Conservation (phyloP, 2,888 invertebrate species). For the Congeria kusceri region DNA sequence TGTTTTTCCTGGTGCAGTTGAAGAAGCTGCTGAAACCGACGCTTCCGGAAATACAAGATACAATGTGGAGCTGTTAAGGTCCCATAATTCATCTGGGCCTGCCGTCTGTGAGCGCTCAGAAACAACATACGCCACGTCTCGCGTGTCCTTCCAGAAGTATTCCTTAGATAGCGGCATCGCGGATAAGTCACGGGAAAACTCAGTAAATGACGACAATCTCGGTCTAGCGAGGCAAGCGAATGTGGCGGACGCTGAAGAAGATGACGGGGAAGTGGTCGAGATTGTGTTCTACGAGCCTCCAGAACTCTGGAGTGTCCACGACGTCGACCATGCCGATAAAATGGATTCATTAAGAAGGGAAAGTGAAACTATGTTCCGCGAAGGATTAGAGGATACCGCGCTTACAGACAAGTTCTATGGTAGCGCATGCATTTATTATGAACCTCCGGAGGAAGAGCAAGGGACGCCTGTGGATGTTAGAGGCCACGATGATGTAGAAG, state of each 20-base stretch:
- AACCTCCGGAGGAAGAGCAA: conserved; percentile 3
- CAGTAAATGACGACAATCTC: not conserved
- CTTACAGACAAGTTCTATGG: not conserved
- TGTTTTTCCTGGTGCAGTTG: not conserved
- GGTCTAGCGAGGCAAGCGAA: not conserved
- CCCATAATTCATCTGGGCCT: not conserved
- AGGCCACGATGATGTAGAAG: too few relatives aligned
- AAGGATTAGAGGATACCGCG: too few relatives aligned
- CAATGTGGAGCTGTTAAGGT: too few relatives aligned
- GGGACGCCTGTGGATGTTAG: too few relatives aligned
- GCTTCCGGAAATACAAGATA: too few relatives aligned
- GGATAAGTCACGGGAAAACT: not conserved
- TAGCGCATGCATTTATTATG: not conserved
- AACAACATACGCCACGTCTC: conserved; percentile 24
- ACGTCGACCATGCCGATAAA: conserved; percentile 10
- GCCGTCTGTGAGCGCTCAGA: conserved; percentile 29
- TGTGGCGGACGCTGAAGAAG: not conserved
- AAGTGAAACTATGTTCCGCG: too few relatives aligned
- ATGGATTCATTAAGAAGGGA: too few relatives aligned
- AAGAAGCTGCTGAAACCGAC: not conserved
- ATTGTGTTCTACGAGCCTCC: conserved; percentile 33
- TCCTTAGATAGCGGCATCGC: not conserved
- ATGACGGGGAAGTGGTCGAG: conserved; percentile 16
- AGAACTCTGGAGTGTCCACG: conserved; percentile 22
- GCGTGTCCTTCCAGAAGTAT: conserved; percentile 16